phyloP scores from a whole-genome alignment of 2,888 invertebrate species.

The Tinea semifulvella region DNA sequence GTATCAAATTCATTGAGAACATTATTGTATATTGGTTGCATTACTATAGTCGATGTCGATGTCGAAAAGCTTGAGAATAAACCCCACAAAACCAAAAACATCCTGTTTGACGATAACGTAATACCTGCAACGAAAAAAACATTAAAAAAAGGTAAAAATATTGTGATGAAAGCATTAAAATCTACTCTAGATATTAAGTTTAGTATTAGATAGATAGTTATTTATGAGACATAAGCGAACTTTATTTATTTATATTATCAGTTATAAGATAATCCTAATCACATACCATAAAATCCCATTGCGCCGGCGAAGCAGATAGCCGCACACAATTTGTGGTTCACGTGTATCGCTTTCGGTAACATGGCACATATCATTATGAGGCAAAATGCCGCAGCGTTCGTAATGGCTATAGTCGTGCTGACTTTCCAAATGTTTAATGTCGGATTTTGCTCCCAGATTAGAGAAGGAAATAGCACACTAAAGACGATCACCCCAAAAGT shows the following conservation, averaged over 20 bases:
- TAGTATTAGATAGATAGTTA: no score
- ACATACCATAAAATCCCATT: slow-evolving; percentile 66
- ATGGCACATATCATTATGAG: slow-evolving; percentile 51
- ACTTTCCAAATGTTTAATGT: slow-evolving; percentile 53
- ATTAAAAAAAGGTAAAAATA: background rate
- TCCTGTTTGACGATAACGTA: slow-evolving; percentile 39
- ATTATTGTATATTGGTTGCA: slow-evolving; percentile 49
- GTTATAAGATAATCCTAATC: no score
- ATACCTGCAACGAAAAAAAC: slow-evolving; percentile 35
- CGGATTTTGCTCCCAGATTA: slow-evolving; percentile 54
- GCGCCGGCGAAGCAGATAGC: slow-evolving; percentile 59
- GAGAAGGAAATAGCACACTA: slow-evolving; percentile 60
- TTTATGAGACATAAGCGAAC: background rate
- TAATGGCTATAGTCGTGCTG: slow-evolving; percentile 40
- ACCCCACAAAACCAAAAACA: slow-evolving; percentile 50
- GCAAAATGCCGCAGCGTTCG: slow-evolving; percentile 48
- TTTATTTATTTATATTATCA: background rate
- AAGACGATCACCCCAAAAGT: slow-evolving; percentile 62
- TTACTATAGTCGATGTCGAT: slow-evolving; percentile 43
- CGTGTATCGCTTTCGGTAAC: slow-evolving; percentile 46
- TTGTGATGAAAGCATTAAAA: no score
- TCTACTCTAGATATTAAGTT: no score
- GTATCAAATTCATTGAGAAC: slow-evolving; percentile 54
- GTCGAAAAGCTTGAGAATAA: slow-evolving; percentile 51
- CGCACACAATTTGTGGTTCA: slow-evolving; percentile 45